These are phyloP conservation scores for Acrossocheilus wenchowensis DNA, from an alignment of 2,797 vertebrate genomes.

Conservation along the genomic window DNA sequence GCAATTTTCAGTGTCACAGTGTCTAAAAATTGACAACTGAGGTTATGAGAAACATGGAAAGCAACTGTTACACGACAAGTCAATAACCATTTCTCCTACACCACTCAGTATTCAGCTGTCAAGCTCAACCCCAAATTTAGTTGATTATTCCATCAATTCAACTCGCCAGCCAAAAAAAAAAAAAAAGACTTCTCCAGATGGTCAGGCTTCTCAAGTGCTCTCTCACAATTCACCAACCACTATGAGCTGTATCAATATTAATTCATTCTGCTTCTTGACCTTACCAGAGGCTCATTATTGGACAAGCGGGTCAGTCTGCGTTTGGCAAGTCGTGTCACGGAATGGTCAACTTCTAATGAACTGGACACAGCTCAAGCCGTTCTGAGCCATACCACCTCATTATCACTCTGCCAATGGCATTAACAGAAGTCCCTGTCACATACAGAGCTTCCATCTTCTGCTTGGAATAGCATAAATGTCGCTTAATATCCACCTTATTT, in stretches of 20 bases:
- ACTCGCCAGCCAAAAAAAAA: background rate
- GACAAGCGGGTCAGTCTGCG: conserved; percentile 21
- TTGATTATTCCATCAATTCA: conserved; percentile 14
- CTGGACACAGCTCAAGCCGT: conserved; percentile 22
- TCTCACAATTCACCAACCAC: conserved; percentile 5
- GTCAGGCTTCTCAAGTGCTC: background rate
- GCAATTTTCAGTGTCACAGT: background rate
- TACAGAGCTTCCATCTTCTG: conserved; percentile 11
- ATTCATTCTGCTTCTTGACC: conserved; percentile 47
- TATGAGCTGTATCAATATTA: conserved; percentile 48
- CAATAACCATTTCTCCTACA: background rate
- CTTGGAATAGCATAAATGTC: background rate
- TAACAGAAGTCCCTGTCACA: conserved; percentile 5
- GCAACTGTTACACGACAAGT: background rate
- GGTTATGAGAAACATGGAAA: background rate
- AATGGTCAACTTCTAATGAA: conserved; percentile 39
- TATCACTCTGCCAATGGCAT: conserved; percentile 38
- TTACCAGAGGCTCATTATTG: conserved; percentile 41
- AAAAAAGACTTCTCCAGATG: background rate
- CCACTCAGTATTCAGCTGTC: background rate
- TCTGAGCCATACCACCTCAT: conserved; percentile 1
- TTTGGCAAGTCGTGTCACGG: conserved; percentile 32
- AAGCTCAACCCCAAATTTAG: background rate
- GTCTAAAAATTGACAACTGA: background rate
- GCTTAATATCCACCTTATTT: background rate